Percentiles rank a stretch among this genome's conserved stretches.
phyloP scores from a whole-genome alignment of 2,888 invertebrate species.

The Lasioglossum villosulum region DNA sequence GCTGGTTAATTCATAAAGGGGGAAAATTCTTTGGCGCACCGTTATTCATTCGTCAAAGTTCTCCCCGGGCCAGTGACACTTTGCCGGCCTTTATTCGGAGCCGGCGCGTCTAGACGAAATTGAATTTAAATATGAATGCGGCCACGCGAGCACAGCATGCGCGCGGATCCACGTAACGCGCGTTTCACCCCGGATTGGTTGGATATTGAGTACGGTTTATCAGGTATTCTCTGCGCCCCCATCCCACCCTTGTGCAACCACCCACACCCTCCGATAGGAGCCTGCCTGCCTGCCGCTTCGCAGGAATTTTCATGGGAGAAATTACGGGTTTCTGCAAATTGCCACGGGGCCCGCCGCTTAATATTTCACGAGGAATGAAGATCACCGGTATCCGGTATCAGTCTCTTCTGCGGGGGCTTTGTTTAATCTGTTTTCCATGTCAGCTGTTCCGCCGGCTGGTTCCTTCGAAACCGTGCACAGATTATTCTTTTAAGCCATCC shows the following conservation, averaged over 20 bases:
- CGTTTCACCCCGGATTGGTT: conserved; percentile 58
- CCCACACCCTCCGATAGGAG: not conserved
- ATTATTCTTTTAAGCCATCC: not conserved
- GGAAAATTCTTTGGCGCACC: conserved; percentile 30
- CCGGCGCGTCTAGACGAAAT: conserved; percentile 72
- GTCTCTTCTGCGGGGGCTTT: not conserved
- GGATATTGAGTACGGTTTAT: conserved; percentile 64
- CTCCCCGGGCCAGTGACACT: conserved; percentile 50
- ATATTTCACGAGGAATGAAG: conserved; percentile 19
- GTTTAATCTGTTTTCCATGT: conserved; percentile 14
- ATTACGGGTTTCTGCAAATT: conserved; percentile 32
- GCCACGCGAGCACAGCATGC: conserved; percentile 47
- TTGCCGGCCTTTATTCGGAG: conserved; percentile 66
- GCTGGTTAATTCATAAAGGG: conserved; percentile 42
- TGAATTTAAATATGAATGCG: conserved; percentile 78
- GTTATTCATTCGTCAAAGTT: conserved; percentile 62
- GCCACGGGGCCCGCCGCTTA: conserved; percentile 12
- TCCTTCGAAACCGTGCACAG: not conserved
- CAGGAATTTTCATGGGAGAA: conserved; percentile 22
- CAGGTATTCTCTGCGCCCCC: conserved; percentile 47
- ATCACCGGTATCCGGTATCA: conserved; percentile 15
- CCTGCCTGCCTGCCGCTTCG: not conserved
- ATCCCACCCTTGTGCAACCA: not conserved
- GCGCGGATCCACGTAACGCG: conserved; percentile 59
- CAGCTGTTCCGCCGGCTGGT: not conserved